Evolutionary conservation across 1,140 invertebrate genomes (phyloP).

Genomic region (Sitophilus oryzae): DNA sequence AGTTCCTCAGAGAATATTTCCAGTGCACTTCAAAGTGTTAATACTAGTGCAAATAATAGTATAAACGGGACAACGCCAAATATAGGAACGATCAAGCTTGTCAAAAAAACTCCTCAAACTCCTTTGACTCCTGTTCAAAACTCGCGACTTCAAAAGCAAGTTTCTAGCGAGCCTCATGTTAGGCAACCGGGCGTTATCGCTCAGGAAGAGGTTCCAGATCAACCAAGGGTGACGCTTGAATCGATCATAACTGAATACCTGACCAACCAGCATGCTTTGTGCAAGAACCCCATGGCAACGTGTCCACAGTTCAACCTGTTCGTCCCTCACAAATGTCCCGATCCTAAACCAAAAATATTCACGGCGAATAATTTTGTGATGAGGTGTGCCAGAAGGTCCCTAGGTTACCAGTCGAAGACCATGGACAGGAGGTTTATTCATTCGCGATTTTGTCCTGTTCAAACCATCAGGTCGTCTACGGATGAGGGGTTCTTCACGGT

Average conservation of each 20-base stretch:
- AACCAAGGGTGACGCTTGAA: constrained; percentile 66
- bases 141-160: constrained; percentile 63
- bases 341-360: constrained; percentile 67
- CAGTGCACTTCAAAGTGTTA: not conserved
- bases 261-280: constrained; percentile 90
- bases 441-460: constrained; percentile 81
- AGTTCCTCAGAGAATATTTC: not conserved
- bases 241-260: constrained; percentile 94
- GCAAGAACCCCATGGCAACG: constrained; percentile 87
- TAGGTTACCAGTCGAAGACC: constrained; percentile 53
- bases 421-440: constrained; percentile 79
- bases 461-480: constrained; percentile 67
- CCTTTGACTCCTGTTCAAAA: constrained; percentile 32
- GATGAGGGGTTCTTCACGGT: constrained; percentile 79
- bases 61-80: constrained; percentile 12
- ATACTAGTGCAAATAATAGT: not conserved
- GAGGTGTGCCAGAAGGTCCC: constrained; percentile 50
- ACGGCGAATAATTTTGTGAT: constrained; percentile 67
- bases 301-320: constrained; percentile 88
- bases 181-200: constrained; percentile 29
- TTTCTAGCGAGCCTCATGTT: constrained; percentile 40
- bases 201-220: constrained; percentile 38
- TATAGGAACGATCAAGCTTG: constrained; percentile 10
- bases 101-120: constrained; percentile 7
- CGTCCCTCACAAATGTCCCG: constrained; percentile 88